Evolutionary conservation across 2,113 vertebrate genomes (phyloP).

Genomic region (Okapia johnstoni): DNA sequence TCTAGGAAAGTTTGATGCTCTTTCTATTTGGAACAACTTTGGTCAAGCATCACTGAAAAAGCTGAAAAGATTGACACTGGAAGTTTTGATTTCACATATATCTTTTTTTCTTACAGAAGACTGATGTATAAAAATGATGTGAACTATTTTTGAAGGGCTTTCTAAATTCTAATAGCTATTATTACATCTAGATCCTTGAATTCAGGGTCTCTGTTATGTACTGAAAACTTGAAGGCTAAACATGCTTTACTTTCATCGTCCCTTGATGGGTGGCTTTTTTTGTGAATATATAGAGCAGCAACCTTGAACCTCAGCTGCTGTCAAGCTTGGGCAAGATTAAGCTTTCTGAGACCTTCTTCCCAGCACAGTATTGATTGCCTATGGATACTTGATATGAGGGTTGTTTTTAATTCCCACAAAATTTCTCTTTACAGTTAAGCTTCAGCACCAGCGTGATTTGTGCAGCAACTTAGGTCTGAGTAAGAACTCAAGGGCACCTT

Average conservation of each 20-base stretch:
- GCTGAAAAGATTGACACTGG: background rate
- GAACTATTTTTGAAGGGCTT: background rate
- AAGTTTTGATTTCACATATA: background rate
- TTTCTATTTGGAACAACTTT: background rate
- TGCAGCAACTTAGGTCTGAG: background rate
- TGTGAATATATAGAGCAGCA: background rate
- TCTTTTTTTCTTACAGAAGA: conserved; percentile 13
- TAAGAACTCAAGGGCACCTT: conserved; percentile 13
- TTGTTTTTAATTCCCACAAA: background rate
- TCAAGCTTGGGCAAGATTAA: background rate
- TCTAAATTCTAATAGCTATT: background rate
- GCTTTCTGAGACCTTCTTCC: conserved; percentile 12
- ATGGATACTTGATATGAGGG: background rate
- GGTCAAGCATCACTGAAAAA: background rate
- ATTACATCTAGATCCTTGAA: background rate
- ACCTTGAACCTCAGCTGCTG: background rate
- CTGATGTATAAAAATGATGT: background rate
- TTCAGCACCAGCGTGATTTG: background rate
- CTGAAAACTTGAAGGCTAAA: background rate
- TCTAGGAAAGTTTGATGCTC: background rate
- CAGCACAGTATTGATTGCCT: background rate
- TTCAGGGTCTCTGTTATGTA: background rate
- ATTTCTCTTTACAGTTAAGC: conserved; percentile 20
- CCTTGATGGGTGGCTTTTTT: background rate
- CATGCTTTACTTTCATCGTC: background rate